Evolutionary conservation across 2,888 invertebrate genomes (phyloP).

Genomic region (Drosophila koepferae): DNA sequence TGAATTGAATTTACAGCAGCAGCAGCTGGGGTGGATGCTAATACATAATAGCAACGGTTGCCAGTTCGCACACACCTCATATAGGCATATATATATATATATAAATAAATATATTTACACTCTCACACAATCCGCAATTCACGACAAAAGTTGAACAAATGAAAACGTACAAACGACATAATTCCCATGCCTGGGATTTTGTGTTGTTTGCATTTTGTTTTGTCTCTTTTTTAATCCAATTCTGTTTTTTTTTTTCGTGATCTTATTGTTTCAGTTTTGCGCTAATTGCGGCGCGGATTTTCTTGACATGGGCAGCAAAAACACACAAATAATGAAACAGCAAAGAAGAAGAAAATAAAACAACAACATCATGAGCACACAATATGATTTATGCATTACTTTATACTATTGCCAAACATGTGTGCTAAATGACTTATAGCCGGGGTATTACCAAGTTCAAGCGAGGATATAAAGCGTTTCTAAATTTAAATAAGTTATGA

Average conservation of each 20-base stretch:
- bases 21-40: conserved; percentile 27
- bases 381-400: conserved; percentile 65
- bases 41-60: conserved; percentile 40
- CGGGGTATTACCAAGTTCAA: not conserved
- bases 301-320: conserved; percentile 27
- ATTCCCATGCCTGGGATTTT: conserved; percentile 63
- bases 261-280: conserved; percentile 72
- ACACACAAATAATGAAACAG: conserved; percentile 1
- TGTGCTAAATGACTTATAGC: conserved; percentile 22
- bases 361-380: conserved; percentile 33
- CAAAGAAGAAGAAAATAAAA: conserved; percentile 12
- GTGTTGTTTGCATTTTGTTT: conserved; percentile 37
- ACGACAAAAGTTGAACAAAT: conserved; percentile 57
- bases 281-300: conserved; percentile 63
- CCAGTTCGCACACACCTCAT: conserved; percentile 52
- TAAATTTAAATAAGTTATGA: not conserved
- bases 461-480: not conserved
- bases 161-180: conserved; percentile 62
- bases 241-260: conserved; percentile 51
- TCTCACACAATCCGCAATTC: conserved; percentile 34
- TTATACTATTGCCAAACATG: conserved; percentile 61
- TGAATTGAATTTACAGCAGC: conserved; percentile 41
- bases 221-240: conserved; percentile 35
- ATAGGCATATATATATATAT: not conserved
- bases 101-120: conserved; percentile 12